Percentiles rank a stretch among this genome's conserved stretches.
Evolutionary conservation across 2,888 invertebrate species (phyloP).

Genomic region (Megaustenia siamemsis): DNA sequence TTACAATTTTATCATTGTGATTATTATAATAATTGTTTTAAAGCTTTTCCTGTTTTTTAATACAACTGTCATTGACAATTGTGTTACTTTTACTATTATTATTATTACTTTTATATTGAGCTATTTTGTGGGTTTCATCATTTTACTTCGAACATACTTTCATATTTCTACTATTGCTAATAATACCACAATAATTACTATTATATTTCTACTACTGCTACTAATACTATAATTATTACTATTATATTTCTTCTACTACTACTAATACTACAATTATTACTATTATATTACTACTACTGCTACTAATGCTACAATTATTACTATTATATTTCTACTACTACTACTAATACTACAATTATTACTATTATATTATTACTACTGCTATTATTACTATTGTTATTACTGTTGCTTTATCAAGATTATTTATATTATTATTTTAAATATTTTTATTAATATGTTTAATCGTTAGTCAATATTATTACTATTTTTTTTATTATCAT

Average conservation of each 20-base stretch:
- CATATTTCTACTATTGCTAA: background rate
- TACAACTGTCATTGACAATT: too few relatives aligned
- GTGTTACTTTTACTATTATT: background rate
- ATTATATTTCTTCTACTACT: conserved; percentile 2
- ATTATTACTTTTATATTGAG: background rate
- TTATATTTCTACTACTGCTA: background rate
- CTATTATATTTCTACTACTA: background rate
- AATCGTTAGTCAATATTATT: too few relatives aligned
- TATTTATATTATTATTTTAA: too few relatives aligned
- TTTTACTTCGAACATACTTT: too few relatives aligned
- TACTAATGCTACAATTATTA: background rate
- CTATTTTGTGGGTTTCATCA: too few relatives aligned
- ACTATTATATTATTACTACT: background rate
- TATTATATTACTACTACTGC: background rate
- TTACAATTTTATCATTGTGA: background rate
- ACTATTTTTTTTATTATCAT: too few relatives aligned
- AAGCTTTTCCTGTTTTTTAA: too few relatives aligned
- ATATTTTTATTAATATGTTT: too few relatives aligned
- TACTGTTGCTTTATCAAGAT: background rate
- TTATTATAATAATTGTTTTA: background rate
- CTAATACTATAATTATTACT: background rate
- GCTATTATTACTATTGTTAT: background rate
- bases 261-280: background rate
- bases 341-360: background rate
- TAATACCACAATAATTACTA: background rate